These are phyloP conservation scores for Conchocele bisecta DNA, from an alignment of 2,888 invertebrate species.

Conservation along the genomic window DNA sequence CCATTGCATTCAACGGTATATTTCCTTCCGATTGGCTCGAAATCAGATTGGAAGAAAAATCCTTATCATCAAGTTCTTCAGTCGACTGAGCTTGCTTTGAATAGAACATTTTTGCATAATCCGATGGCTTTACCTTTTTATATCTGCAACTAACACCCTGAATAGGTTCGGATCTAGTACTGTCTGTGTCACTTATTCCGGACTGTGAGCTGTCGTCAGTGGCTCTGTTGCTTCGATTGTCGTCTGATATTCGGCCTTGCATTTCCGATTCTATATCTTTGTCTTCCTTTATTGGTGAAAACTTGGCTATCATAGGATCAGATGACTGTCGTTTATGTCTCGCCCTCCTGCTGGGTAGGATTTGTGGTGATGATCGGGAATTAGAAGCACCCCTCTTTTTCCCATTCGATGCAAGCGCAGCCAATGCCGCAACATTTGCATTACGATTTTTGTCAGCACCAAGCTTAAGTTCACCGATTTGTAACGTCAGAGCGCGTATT, in stretches of 20 bases:
- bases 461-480: slow-evolving; percentile 74
- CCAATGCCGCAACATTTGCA: slow-evolving; percentile 40
- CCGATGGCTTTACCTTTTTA: slow-evolving; percentile 68
- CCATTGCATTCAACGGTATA: slow-evolving; percentile 72
- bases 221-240: slow-evolving; percentile 57
- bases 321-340: slow-evolving; percentile 85
- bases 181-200: slow-evolving; percentile 77
- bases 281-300: slow-evolving; percentile 84
- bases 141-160: slow-evolving; percentile 44
- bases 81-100: slow-evolving; percentile 61
- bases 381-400: slow-evolving; percentile 56
- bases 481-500: slow-evolving; percentile 78
- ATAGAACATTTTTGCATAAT: slow-evolving; percentile 73
- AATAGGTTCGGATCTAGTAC: slow-evolving; percentile 76
- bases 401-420: slow-evolving; percentile 52
- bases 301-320: slow-evolving; percentile 85
- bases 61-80: slow-evolving; percentile 40
- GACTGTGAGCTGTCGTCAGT: slow-evolving; percentile 77
- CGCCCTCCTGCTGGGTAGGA: slow-evolving; percentile 64
- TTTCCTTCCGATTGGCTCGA: slow-evolving; percentile 66
- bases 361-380: slow-evolving; percentile 78
- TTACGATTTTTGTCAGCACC: slow-evolving; percentile 62
- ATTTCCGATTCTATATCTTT: slow-evolving; percentile 83
- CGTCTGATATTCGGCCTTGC: slow-evolving; percentile 65
- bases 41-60: slow-evolving; percentile 39